phyloP scores from a whole-genome alignment of 2,888 invertebrate genomes.

The Volucella bombylans region DNA sequence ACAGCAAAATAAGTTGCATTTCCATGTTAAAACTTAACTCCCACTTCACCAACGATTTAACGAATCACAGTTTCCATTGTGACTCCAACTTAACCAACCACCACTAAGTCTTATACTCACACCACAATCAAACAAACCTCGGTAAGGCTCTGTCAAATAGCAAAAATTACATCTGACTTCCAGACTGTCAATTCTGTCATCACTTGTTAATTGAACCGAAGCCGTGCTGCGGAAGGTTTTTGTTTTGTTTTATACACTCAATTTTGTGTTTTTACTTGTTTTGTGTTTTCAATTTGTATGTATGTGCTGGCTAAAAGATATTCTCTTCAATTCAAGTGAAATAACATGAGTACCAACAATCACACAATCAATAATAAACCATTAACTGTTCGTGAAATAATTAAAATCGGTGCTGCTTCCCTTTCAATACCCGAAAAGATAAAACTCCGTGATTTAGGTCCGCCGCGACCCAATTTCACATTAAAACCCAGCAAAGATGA shows the following conservation, averaged over 20 bases:
- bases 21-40: too few relatives aligned
- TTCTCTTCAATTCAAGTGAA: background rate
- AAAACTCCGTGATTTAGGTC: conserved; percentile 51
- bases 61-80: too few relatives aligned
- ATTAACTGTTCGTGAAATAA: conserved; percentile 28
- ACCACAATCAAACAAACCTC: too few relatives aligned
- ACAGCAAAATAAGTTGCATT: too few relatives aligned
- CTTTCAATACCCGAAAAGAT: conserved; percentile 50
- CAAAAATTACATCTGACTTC: too few relatives aligned
- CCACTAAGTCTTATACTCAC: too few relatives aligned
- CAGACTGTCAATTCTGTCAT: too few relatives aligned
- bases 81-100: too few relatives aligned
- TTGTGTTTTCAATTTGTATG: conserved; percentile 11
- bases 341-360: conserved; percentile 40
- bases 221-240: background rate
- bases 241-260: too few relatives aligned
- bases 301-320: background rate
- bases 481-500: conserved; percentile 18
- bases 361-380: conserved; percentile 22
- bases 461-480: conserved; percentile 50
- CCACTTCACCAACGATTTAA: too few relatives aligned
- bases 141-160: too few relatives aligned
- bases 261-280: conserved; percentile 1
- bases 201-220: background rate
- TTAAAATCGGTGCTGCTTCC: conserved; percentile 31